Base-by-base conservation (phyloP, 1,140 invertebrate species). In the Bombus confusus region DNA sequence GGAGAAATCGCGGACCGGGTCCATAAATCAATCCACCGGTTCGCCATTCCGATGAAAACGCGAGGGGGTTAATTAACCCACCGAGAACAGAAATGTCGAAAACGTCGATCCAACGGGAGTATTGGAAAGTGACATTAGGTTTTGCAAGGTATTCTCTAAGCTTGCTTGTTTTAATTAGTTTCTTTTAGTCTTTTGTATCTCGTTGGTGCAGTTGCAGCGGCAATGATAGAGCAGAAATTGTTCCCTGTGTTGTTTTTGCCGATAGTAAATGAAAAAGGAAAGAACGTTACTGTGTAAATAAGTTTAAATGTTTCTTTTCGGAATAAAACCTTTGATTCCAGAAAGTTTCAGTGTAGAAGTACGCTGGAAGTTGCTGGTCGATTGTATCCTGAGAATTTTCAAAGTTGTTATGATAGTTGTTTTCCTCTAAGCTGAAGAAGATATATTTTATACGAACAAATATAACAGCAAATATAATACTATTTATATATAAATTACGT, bases 11-110 rank as follows among this genome's bases (percentile, higher is more conserved):
- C 64, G 41, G 9, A 1, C 31, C 12, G 6, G 18, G 68, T 34
- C 8, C 79, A 71, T 80, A 80, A 73, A 81, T 80, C 79, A 72
- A 78, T 68, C 59, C 59, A 8, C 39, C 6, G 12, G 4, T 2
- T 0, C 41, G 22, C 18, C 31, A 22, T 81, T 22, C 37, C 69
- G 39, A 73, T 28, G 47, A 34, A 47, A n/a, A 28, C 28, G n/a
- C 28, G 31, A 2, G 5, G 37, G 66, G 34, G 43, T 80, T 80
- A 71, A 80, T 80, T 80, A 71, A 52, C 34, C 47, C 43, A 10
- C 28, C 13, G 47, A 41, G 47, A 80, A 80, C 39, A 31, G 66
- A 72, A 72, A 47, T 37, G 43, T 62, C 28, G 37, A 62, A 62
- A 62, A n/a, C 18, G 76, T n/a, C 57, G 57, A 22, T 4, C n/a